A percentile compares a stretch with the other conserved stretches of the same genome.
These are phyloP conservation scores for Psammodynastes pulverulentus DNA, from an alignment of 2,113 vertebrate genomes.

Conservation along the genomic window DNA sequence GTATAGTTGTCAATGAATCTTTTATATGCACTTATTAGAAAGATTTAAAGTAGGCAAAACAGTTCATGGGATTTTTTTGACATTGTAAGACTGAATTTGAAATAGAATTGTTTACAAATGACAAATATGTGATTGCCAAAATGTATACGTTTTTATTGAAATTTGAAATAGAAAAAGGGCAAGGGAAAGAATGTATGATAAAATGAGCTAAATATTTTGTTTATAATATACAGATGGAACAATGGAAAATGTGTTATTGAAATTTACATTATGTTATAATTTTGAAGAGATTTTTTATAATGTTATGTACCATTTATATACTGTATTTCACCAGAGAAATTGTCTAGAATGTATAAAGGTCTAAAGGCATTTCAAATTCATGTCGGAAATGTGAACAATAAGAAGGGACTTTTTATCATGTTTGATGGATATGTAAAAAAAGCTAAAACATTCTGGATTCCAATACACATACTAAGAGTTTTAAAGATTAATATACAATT, in stretches of 20 bases:
- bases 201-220: background rate
- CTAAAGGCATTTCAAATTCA: background rate
- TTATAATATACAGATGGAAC: background rate
- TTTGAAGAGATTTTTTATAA: background rate
- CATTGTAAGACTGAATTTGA: background rate
- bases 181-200: background rate
- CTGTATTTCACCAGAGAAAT: background rate
- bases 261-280: background rate
- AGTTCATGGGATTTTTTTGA: background rate
- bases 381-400: background rate
- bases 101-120: background rate
- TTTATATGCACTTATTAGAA: no score
- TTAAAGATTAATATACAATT: background rate
- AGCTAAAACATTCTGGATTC: background rate
- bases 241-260: background rate
- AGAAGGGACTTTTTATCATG: background rate
- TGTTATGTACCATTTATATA: background rate
- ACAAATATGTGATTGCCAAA: background rate
- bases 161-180: background rate
- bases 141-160: background rate
- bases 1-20: background rate
- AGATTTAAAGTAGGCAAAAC: no score
- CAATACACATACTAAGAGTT: background rate
- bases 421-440: background rate
- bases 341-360: background rate